Evolutionary conservation across 2,797 vertebrate genomes (phyloP), one percentile per base, ranked within the genome.

Genomic region (Chaetophractus vellerosus): DNA sequence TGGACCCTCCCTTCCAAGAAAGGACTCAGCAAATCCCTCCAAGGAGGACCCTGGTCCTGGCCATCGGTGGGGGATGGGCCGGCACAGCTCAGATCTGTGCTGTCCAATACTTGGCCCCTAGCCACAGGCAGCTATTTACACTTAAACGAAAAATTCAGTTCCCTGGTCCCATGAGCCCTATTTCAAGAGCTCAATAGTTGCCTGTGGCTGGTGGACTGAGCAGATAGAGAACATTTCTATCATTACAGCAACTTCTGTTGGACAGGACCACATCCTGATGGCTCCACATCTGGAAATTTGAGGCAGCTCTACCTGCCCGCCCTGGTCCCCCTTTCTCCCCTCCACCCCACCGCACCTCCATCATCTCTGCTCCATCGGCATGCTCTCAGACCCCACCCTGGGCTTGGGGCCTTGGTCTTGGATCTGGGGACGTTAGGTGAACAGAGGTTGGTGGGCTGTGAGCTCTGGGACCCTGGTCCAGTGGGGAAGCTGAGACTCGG

Each of bases 71-170:
- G 36, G 33, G 61, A 18, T 36, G 55, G 45, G 4, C 12, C 31
- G 1, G 9, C 5, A 38, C 88, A 23, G 57, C 28, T 59, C 52
- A 19, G 50, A 10, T 31, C 69, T 9, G 1, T 9, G 14, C 11
- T 9, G 33, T 15, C 48, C 41, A 15, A 1, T 31, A 23, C 0
- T 0, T 38, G 6, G 3, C 31, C 48, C 64, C 48, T 26, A 24
- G 63, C 33, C 48, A 1, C 57, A 7, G 1, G 12, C 36, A 21
- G 1, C 38, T 19, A 14, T 50, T 76, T 7, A 45, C 9, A 38
- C 28, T 50, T 75, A 74, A 45, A 41, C 45, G 50, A 61, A 57
- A 31, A 85, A 33, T 7, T 36, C 24, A 16, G 12, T n/a, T 45
- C 55, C 63, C 69, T 28, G 4, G 14, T 61, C 75, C n/a, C 14